phyloP scores from a whole-genome alignment of 2,113 vertebrate genomes.

The Passer montanus region DNA sequence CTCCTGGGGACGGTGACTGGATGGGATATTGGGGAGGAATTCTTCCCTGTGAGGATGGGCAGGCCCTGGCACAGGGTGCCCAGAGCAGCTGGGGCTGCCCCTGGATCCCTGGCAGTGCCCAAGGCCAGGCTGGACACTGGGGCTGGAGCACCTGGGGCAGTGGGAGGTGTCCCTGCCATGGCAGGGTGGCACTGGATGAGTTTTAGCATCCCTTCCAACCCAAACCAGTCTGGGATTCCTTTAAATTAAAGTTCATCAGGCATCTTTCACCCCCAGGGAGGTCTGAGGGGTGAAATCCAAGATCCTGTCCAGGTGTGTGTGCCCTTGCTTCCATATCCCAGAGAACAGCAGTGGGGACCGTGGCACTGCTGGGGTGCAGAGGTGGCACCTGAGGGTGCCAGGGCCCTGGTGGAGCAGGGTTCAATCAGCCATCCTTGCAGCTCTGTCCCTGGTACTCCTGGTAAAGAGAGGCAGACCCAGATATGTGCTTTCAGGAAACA shows the following conservation, averaged over 20 bases:
- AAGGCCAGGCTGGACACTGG: not conserved
- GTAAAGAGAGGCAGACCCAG: not conserved
- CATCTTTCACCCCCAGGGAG: not conserved
- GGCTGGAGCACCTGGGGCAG: not conserved
- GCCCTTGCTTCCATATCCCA: not conserved
- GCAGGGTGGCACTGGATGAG: rapidly evolving
- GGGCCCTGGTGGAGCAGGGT: rapidly evolving
- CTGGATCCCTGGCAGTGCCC: not conserved
- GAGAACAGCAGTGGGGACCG: rapidly evolving
- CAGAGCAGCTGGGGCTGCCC: not conserved
- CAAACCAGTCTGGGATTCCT: not conserved
- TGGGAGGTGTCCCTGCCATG: not conserved
- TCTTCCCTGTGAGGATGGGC: rapidly evolving
- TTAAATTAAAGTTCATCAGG: rapidly evolving
- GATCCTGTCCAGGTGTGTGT: not conserved
- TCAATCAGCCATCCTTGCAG: rapidly evolving
- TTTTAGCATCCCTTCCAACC: not conserved
- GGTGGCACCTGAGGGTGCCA: not conserved
- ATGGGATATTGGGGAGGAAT: not conserved
- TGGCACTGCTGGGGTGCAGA: rapidly evolving
- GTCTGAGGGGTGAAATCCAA: not conserved
- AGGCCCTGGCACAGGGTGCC: not conserved
- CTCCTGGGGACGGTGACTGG: not conserved
- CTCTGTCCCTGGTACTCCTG: not conserved
- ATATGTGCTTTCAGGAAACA: not conserved